Conservation (phyloP, 1,140 invertebrate genomes). For the Chionoecetes opilio region DNA sequence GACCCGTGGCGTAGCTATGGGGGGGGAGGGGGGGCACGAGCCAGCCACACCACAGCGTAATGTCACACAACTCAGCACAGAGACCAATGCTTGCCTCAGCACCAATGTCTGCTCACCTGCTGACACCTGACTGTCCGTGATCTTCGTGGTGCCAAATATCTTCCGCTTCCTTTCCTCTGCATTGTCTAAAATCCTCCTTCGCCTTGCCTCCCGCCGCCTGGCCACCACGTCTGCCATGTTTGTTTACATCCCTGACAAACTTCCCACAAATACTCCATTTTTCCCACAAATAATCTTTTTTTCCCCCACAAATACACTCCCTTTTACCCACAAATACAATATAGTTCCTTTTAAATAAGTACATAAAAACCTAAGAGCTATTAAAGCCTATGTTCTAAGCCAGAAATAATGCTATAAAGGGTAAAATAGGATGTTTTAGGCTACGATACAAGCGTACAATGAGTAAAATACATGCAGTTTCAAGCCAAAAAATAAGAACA, state of each 20-base stretch:
- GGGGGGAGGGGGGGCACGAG: no score
- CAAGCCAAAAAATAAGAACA: no score
- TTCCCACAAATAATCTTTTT: background rate
- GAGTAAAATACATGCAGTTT: no score
- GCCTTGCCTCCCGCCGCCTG: conserved; percentile 49
- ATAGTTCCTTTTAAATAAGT: background rate
- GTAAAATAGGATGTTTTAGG: no score
- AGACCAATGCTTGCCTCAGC: background rate
- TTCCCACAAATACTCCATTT: background rate
- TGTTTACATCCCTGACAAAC: conserved; percentile 61
- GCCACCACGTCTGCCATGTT: conserved; percentile 71
- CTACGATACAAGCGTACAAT: no score
- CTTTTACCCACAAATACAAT: background rate
- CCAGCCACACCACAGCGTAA: no score
- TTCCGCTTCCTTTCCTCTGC: conserved; percentile 70
- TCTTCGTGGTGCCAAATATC: conserved; percentile 49
- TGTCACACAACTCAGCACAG: no score
- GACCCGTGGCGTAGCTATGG: no score
- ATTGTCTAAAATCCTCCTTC: conserved; percentile 64
- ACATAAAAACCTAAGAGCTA: background rate
- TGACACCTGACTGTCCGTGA: background rate
- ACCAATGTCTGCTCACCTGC: background rate
- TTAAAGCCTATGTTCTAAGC: no score
- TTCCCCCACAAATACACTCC: background rate
- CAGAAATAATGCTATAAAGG: no score